Base-by-base conservation (phyloP, 2,797 vertebrate genomes). In the Sylvilagus floridanus region DNA sequence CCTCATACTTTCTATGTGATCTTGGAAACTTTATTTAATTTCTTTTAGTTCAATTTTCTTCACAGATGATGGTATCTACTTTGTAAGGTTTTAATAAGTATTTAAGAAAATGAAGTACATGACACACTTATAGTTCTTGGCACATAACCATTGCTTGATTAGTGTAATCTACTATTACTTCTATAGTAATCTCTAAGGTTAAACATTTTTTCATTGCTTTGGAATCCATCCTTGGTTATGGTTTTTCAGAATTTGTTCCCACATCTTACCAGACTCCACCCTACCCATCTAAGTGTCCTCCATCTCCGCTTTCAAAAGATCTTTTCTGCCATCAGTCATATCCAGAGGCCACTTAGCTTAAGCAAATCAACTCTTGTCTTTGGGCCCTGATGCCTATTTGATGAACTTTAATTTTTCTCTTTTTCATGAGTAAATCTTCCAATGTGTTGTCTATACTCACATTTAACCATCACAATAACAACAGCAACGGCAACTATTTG, bases 351-450 rank as follows among this genome's bases (percentile, higher is more conserved):
- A 92, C 63, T 68, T 73, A 35, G 26, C 35, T 91, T 68, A 69
- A 90, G 88, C 7, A 84, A 84, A 77, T 73, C 10, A 82, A 16
- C 6, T 9, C 69, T 65, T 84, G 47, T 42, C 52, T 78, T 79
- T 88, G 83, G 26, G 3, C 73, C 21, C 8, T 54, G 4, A 78
- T 78, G 32, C 19, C 13, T 92, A 42, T 52, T 96, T 82, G 81
- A 37, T 47, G 16, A 86, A 50, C 17, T 77, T 88, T 73, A 19
- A 81, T 97, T 94, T 26, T 28, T 96, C 84, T 32, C 32, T 79
- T 88, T 89, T 78, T 79, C 62, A 93, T 68, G 30, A 84, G 13
- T 24, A 88, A 1, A 2, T 69, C 17, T 78, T 90, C 11, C 57
- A 62, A 77, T 76, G 11, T 65, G 69, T 52, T 50, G 14, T 60